Evolutionary conservation across 2,888 invertebrate species (phyloP), one percentile per base, ranked within the genome.

Genomic region (Scaptodrosophila latifasciaeformis): DNA sequence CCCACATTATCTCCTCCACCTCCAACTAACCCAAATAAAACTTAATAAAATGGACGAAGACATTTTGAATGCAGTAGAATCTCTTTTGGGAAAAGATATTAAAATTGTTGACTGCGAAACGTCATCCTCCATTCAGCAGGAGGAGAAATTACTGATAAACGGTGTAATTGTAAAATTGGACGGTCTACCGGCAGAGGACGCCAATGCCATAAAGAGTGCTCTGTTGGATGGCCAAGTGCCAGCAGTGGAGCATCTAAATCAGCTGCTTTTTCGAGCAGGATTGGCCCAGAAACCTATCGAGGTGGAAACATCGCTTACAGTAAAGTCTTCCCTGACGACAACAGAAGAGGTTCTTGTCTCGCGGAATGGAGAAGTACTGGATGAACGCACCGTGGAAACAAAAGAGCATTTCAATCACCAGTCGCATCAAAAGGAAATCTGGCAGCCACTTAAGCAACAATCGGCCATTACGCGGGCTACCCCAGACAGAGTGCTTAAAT

Each of bases 81-180:
- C 92, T 63, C 90, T 92, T 66, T 89, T 92, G 62, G 92, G 92
- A 56, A 91, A 91, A 67, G 91, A 91, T 59, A 91, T 89, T 21
- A 90, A 91, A 86, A 91, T 92, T 60, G 89, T 92, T 54, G 92
- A 92, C 83, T 92, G 92, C 82, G 91, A 92, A 82, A 91, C 92
- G 75, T 91, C 91, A 62, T 91, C 91, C n/a, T 89, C 90, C 51
- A 89, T 92, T 50, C 89, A 90, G 54, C 91, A 92, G 81, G 92
- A 92, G 81, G 92, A 92, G 84, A 89, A 92, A 50, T 85, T 92
- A 37, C 87, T 91, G 70, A 91, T 92, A 70, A 92, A 92, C 84
- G 92, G 92, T 6, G 89, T 90, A 46, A 91, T 90, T 4, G 90
- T 92, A 17, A 89, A 89, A 39, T 84, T 92, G 49, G 91, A 91